A percentile compares a stretch with the other conserved stretches of the same genome.
Conservation (phyloP, 2,113 vertebrate genomes). For the Muntiacus reevesi region DNA sequence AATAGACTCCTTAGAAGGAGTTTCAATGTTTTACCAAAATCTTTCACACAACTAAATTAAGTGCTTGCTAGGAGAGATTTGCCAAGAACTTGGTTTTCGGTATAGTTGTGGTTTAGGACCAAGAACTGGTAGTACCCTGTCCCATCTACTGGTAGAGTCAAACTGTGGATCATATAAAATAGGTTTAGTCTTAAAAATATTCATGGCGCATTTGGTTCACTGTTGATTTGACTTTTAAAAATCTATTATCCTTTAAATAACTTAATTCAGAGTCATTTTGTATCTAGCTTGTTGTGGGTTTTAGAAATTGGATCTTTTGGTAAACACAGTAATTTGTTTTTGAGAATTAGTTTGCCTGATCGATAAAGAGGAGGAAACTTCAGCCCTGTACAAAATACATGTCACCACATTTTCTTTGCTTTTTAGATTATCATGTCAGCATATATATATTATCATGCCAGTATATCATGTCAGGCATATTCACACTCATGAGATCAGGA, state of each 20-base stretch:
- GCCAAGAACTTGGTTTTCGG: background rate
- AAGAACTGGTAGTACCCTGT: background rate
- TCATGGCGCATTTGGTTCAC: background rate
- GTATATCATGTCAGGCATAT: background rate
- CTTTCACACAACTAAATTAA: background rate
- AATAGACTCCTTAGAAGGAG: background rate
- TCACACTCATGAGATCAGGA: background rate
- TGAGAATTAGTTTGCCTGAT: background rate
- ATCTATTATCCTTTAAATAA: background rate
- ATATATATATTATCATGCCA: accelerated
- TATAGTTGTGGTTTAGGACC: background rate
- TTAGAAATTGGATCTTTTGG: background rate
- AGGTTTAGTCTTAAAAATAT: background rate
- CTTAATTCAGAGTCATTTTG: background rate
- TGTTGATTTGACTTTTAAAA: background rate
- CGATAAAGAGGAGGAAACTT: background rate
- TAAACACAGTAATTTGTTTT: background rate
- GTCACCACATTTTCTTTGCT: background rate
- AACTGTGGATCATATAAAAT: background rate
- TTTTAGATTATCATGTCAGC: background rate
- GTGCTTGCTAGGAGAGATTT: background rate
- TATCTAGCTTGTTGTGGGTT: background rate
- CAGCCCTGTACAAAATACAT: background rate
- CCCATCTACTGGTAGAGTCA: background rate
- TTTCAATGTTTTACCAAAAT: background rate